Evolutionary conservation across 2,888 invertebrate species (phyloP).

Genomic region (Eristalis tenax): DNA sequence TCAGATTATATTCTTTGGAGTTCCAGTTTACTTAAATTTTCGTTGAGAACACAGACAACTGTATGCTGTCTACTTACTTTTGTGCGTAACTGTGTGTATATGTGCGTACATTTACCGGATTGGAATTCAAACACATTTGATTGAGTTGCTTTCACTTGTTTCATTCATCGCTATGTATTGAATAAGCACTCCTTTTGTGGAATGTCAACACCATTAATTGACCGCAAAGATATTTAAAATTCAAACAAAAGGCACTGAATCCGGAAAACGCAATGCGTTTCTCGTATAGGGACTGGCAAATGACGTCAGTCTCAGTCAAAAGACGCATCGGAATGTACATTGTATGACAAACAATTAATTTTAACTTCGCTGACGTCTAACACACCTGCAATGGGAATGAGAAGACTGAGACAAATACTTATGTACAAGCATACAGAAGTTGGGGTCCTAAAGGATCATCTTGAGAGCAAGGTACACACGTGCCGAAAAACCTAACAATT

Average conservation of each 20-base stretch:
- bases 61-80: no score
- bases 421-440: no score
- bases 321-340: background rate
- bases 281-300: no score
- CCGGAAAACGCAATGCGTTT: background rate
- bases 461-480: no score
- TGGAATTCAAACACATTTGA: background rate
- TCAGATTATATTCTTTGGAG: no score
- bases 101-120: background rate
- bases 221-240: background rate
- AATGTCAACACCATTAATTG: background rate
- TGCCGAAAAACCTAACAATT: no score
- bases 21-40: no score
- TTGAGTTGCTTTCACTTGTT: background rate
- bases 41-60: no score
- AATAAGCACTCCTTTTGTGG: background rate
- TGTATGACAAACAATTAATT: background rate
- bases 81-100: no score
- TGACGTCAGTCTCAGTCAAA: background rate
- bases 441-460: no score
- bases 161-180: background rate
- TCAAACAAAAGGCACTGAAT: background rate
- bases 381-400: no score
- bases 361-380: background rate
- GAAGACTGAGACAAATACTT: no score